Evolutionary conservation across 2,888 invertebrate genomes (phyloP).

Genomic region (Chrysolina haemoptera): DNA sequence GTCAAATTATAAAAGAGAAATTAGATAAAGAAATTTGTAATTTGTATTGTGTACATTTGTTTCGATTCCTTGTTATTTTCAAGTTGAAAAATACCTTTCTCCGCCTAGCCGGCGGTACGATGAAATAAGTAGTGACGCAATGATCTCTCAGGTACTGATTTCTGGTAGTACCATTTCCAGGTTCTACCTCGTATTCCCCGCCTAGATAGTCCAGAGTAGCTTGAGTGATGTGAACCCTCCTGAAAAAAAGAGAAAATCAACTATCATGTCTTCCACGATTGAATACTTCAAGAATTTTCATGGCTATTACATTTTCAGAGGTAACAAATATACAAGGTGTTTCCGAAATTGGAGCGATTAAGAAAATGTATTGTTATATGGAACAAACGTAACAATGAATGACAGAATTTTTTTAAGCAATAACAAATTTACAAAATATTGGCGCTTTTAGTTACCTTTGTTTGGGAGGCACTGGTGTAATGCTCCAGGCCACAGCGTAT

Average conservation of each 20-base stretch:
- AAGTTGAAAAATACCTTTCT: slow-evolving; percentile 78
- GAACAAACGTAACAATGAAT: too few relatives aligned
- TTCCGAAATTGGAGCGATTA: too few relatives aligned
- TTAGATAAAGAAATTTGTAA: neutral
- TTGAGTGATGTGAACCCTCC: slow-evolving; percentile 88
- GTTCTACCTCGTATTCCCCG: slow-evolving; percentile 92
- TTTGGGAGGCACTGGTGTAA: too few relatives aligned
- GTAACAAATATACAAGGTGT: too few relatives aligned
- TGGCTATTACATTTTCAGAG: too few relatives aligned
- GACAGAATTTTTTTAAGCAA: too few relatives aligned
- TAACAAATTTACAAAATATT: too few relatives aligned
- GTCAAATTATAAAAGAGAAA: neutral
- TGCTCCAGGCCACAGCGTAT: too few relatives aligned
- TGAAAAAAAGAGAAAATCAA: slow-evolving; percentile 65
- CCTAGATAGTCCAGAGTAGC: slow-evolving; percentile 88
- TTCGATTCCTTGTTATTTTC: neutral
- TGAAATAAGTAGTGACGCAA: slow-evolving; percentile 89
- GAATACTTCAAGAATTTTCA: too few relatives aligned
- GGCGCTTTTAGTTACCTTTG: too few relatives aligned
- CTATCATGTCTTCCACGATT: neutral
- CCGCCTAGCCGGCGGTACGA: slow-evolving; percentile 87
- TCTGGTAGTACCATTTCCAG: slow-evolving; percentile 86
- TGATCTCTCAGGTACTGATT: slow-evolving; percentile 89
- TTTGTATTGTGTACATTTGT: slow-evolving; percentile 10
- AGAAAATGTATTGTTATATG: too few relatives aligned